Base-by-base conservation (phyloP, 2,888 invertebrate species). In the Polyploca ridens region DNA sequence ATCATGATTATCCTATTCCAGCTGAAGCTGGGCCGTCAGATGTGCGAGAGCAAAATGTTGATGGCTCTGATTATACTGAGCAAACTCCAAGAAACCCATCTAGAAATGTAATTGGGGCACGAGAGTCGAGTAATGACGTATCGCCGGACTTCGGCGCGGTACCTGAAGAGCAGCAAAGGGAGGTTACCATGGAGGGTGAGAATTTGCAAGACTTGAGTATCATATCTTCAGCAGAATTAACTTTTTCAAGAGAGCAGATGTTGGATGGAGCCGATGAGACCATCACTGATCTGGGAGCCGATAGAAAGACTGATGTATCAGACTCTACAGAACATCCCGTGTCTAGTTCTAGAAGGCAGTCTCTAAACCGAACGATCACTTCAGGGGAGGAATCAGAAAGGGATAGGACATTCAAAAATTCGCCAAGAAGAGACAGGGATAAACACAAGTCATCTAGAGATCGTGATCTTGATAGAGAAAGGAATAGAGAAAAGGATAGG, bases 171-270 rank as follows among this genome's bases (percentile, higher is more conserved):
- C 86, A 89, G 63, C 95, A 94, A 69, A 87, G 95, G 46, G 95
- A 95, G 77, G 83, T 95, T 13, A 94, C 91, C 58, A 90, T 95
- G 86, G 95, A 95, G 74, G 95, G 95, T 0, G 95, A 95, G 77
- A 96, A 96, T 78, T 78, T 94, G 66, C 91, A 93, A 71, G 94
- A 94, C 71, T 74, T 93, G 68, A 91, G 93, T 73, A 77, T 83
- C 54, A 84, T 88, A 61, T 86, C 91, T 4, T 87, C 90, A 3
- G 76, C 82, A 2, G 93, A 94, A 10, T 72, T 88, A 66, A 78
- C 88, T 0, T 88, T 85, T 67, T 85, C 90, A 8, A 89, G 95
- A 7, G 95, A 95, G 66, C 93, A 94, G 68, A 89, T 92, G 10
- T 81, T 94, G 64, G 95, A 95, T 62, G 95, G 94, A 6, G 94